These are phyloP conservation scores for Danio jaintianensis DNA, from an alignment of 2,797 vertebrate species.

Conservation along the genomic window DNA sequence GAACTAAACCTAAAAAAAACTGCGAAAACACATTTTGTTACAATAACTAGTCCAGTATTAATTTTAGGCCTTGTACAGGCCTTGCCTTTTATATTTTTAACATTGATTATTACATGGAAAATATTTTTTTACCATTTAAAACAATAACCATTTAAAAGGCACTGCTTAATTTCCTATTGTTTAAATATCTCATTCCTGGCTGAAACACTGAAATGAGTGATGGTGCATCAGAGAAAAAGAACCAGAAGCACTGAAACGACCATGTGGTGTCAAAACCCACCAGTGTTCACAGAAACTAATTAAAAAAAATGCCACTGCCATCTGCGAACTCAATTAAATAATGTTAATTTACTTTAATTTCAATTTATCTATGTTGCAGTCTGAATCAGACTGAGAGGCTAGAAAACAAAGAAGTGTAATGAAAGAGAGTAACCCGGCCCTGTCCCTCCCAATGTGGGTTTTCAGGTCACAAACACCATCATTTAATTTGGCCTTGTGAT, in stretches of 20 bases:
- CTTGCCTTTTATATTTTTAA: no score
- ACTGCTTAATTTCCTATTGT: background rate
- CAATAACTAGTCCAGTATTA: no score
- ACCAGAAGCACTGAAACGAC: constrained; percentile 52
- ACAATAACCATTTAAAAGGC: background rate
- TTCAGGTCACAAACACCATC: constrained; percentile 69
- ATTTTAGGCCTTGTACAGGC: no score
- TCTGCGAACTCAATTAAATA: constrained; percentile 85
- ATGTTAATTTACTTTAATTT: constrained; percentile 85
- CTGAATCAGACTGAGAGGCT: constrained; percentile 57
- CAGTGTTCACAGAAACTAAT: constrained; percentile 79
- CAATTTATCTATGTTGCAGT: constrained; percentile 77
- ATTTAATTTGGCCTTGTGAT: constrained; percentile 78
- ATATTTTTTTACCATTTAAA: background rate
- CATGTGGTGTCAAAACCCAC: constrained; percentile 58
- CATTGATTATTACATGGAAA: background rate
- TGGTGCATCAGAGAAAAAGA: background rate
- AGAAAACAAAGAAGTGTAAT: constrained; percentile 72
- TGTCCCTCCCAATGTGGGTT: constrained; percentile 66
- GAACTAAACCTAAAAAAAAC: no score
- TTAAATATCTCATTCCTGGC: constrained; percentile 2
- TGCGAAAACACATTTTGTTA: no score
- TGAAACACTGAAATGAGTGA: background rate
- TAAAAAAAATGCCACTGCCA: constrained; percentile 81
- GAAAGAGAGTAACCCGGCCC: constrained; percentile 66